Conservation (phyloP, 2,797 vertebrate species). For the Yasuhikotakia modesta region DNA sequence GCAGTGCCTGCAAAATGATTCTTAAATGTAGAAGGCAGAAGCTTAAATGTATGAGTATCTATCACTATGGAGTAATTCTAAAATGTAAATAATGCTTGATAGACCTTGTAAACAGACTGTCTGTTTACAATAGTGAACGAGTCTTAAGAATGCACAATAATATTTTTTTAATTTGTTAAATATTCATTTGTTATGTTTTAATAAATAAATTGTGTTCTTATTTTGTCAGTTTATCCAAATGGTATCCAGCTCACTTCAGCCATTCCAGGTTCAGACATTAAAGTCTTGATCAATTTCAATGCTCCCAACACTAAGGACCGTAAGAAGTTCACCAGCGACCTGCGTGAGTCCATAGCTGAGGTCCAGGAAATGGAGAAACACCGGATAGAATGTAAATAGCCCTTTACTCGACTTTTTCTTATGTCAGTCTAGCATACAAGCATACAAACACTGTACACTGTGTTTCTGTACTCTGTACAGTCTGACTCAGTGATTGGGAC, state of each 20-base stretch:
- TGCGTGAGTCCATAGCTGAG: slow-evolving; percentile 94
- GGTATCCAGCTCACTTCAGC: slow-evolving; percentile 95
- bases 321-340: slow-evolving; percentile 96
- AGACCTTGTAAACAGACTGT: too few relatives aligned
- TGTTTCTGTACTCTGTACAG: too few relatives aligned
- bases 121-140: too few relatives aligned
- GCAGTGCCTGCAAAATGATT: too few relatives aligned
- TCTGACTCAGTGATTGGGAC: too few relatives aligned
- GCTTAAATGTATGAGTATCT: too few relatives aligned
- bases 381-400: slow-evolving; percentile 95
- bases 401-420: slow-evolving; percentile 50
- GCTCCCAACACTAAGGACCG: slow-evolving; percentile 98
- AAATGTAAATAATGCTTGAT: too few relatives aligned
- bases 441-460: too few relatives aligned
- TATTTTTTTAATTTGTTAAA: neutral
- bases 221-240: slow-evolving; percentile 89
- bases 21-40: too few relatives aligned
- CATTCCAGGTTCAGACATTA: slow-evolving; percentile 93
- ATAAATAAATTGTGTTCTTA: neutral
- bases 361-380: slow-evolving; percentile 99
- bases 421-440: too few relatives aligned
- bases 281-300: slow-evolving; percentile 97
- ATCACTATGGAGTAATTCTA: too few relatives aligned
- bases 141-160: too few relatives aligned
- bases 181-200: neutral